phyloP scores from a whole-genome alignment of 2,888 invertebrate species.

The Dynastes maya region DNA sequence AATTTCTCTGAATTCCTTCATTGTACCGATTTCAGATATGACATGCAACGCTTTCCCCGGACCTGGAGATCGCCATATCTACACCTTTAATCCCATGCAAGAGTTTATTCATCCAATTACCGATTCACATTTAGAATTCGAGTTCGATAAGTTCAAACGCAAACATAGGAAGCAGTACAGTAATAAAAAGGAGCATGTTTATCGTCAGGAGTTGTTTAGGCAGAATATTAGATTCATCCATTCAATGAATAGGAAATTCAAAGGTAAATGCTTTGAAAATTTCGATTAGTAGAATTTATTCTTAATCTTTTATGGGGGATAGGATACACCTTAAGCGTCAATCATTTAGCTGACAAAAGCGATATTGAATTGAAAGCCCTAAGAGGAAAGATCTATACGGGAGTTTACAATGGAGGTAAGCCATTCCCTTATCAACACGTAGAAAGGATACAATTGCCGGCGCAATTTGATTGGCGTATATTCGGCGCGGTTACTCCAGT shows the following conservation, averaged over 20 bases:
- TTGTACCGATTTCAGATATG: constrained; percentile 71
- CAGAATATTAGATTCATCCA: constrained; percentile 84
- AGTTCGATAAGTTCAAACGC: constrained; percentile 83
- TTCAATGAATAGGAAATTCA: constrained; percentile 65
- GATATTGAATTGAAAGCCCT: constrained; percentile 84
- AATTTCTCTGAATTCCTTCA: background rate
- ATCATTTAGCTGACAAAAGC: constrained; percentile 90
- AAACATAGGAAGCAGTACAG: constrained; percentile 82
- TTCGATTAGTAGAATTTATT: background rate
- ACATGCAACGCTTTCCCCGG: constrained; percentile 89
- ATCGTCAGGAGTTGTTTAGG: constrained; percentile 85
- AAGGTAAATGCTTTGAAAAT: constrained; percentile 56
- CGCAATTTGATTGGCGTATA: constrained; percentile 91
- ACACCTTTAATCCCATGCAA: constrained; percentile 93
- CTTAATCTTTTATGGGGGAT: constrained; percentile 57
- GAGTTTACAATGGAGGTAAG: constrained; percentile 82
- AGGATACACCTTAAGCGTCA: constrained; percentile 84
- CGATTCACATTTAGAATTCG: constrained; percentile 81
- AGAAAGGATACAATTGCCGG: constrained; percentile 77
- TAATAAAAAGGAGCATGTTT: constrained; percentile 77
- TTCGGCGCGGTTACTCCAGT: constrained; percentile 95
- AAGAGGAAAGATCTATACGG: constrained; percentile 79
- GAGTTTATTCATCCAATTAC: constrained; percentile 86
- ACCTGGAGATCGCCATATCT: constrained; percentile 83
- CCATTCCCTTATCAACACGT: constrained; percentile 82